Evolutionary conservation across 2,113 vertebrate species (phyloP).

Genomic region (Phyllopteryx taeniolatus): DNA sequence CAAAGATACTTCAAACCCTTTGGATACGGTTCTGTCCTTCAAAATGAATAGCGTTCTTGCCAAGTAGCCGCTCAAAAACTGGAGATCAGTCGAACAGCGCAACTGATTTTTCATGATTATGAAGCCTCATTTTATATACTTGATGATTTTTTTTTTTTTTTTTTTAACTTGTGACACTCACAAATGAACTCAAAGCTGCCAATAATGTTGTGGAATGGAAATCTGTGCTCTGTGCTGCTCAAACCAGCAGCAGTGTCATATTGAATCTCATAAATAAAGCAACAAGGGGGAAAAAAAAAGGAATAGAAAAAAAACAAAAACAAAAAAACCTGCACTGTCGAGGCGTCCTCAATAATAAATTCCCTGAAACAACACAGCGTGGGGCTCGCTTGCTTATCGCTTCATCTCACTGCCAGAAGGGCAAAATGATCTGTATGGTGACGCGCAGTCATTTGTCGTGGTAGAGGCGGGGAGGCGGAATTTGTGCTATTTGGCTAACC

Average conservation of each 20-base stretch:
- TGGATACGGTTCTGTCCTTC: too few relatives aligned
- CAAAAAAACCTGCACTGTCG: background rate
- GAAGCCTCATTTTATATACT: too few relatives aligned
- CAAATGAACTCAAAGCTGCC: background rate
- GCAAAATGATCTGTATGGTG: conserved; percentile 29
- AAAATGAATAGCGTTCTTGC: too few relatives aligned
- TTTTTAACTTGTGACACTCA: background rate
- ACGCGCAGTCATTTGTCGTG: conserved; percentile 48
- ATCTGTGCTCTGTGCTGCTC: conserved; percentile 8
- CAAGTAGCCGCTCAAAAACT: background rate
- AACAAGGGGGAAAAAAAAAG: conserved; percentile 15
- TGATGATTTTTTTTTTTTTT: too few relatives aligned
- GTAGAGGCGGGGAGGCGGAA: conserved; percentile 46
- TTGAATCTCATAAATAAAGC: conserved; percentile 23
- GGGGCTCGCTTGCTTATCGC: conserved; percentile 32
- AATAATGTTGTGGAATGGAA: background rate
- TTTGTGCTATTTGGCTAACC: conserved; percentile 43
- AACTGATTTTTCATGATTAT: too few relatives aligned
- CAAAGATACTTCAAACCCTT: too few relatives aligned
- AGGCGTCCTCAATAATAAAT: conserved; percentile 19
- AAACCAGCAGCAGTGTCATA: conserved; percentile 2
- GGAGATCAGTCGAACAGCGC: background rate
- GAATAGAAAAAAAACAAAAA: background rate
- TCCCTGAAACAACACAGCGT: conserved; percentile 35
- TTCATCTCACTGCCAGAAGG: conserved; percentile 31